These are phyloP conservation scores for Ceuthmochares aereus DNA, from an alignment of 2,113 vertebrate genomes.

Conservation along the genomic window DNA sequence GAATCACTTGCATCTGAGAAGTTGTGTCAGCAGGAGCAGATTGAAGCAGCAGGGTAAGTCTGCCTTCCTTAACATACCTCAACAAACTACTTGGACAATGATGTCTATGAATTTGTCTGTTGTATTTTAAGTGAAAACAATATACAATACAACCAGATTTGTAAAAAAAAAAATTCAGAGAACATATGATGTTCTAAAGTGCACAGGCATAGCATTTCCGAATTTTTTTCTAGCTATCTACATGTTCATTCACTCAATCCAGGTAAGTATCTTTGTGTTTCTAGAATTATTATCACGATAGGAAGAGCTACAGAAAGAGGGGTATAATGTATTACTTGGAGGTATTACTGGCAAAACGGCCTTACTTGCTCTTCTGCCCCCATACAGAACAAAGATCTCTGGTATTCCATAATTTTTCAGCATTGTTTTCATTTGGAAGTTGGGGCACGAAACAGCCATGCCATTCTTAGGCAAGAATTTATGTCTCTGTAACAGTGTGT, in stretches of 20 bases:
- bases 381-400: neutral
- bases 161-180: neutral
- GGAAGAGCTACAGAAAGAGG: neutral
- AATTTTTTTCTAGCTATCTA: neutral
- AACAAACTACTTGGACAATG: neutral
- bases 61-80: neutral
- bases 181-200: neutral
- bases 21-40: neutral
- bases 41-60: neutral
- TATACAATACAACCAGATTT: neutral
- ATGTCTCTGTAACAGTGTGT: neutral
- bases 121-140: neutral
- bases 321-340: neutral
- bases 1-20: neutral
- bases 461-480: conserved; percentile 32
- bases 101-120: neutral
- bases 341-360: neutral
- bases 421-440: neutral
- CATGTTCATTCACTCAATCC: neutral
- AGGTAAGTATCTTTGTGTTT: neutral
- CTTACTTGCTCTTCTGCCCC: neutral
- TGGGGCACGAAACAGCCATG: neutral
- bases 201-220: neutral
- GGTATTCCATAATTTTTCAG: neutral
- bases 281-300: neutral